Evolutionary conservation across 2,113 vertebrate species (phyloP).

Genomic region (Mixornis gularis): DNA sequence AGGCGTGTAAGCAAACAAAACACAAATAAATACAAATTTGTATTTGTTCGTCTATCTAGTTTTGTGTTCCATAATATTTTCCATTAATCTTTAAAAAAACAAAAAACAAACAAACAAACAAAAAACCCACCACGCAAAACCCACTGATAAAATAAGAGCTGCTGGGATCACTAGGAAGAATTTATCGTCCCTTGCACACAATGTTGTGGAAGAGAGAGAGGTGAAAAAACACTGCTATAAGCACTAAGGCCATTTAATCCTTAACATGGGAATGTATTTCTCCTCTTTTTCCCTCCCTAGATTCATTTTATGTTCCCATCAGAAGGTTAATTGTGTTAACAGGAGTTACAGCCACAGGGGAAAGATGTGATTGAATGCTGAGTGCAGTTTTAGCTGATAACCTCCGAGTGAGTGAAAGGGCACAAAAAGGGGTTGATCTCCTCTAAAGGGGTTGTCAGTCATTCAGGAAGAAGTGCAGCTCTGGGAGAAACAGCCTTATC

Average conservation of each 20-base stretch:
- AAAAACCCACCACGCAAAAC: background rate
- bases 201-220: background rate
- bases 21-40: background rate
- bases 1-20: background rate
- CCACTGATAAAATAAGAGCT: background rate
- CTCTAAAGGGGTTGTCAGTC: constrained; percentile 60
- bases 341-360: constrained; percentile 60
- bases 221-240: constrained; percentile 17
- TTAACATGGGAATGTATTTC: constrained; percentile 65
- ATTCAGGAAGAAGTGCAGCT: constrained; percentile 42
- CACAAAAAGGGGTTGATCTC: constrained; percentile 51
- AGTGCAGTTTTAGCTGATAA: constrained; percentile 66
- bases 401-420: constrained; percentile 55
- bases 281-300: constrained; percentile 42
- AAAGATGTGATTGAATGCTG: constrained; percentile 64
- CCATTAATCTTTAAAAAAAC: background rate
- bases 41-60: background rate
- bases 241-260: constrained; percentile 34
- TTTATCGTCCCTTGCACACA: background rate
- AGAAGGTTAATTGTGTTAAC: constrained; percentile 67
- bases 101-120: background rate
- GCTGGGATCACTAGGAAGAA: background rate
- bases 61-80: background rate
- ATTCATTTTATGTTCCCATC: constrained; percentile 62
- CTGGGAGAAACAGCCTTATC: constrained; percentile 57